Conservation (phyloP, 2,797 vertebrate species). For the Notolabrus celidotus region DNA sequence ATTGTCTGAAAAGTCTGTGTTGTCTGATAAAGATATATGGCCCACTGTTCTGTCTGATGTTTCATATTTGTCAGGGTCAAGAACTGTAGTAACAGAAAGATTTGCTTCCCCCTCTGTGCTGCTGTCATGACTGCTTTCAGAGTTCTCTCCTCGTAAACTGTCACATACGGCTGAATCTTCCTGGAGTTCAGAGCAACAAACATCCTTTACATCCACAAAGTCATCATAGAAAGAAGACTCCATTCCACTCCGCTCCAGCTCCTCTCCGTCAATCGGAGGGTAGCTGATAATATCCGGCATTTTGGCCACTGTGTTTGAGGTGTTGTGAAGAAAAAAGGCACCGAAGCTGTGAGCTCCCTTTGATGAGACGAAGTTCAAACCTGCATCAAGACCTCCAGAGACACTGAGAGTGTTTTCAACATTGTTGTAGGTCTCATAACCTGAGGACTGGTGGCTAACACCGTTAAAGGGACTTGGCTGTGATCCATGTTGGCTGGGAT, state of each 20-base stretch:
- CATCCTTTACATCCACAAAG: conserved; percentile 23
- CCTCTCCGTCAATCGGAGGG: conserved; percentile 78
- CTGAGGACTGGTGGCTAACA: conserved; percentile 67
- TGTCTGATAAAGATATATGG: conserved; percentile 22
- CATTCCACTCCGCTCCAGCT: conserved; percentile 69
- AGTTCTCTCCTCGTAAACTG: conserved; percentile 11
- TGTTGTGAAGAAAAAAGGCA: conserved; percentile 64
- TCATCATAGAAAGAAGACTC: conserved; percentile 41
- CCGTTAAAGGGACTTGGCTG: conserved; percentile 40
- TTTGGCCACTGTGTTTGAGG: conserved; percentile 59
- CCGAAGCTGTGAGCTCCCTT: conserved; percentile 16
- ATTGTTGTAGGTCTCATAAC: conserved; percentile 72
- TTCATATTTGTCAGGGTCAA: conserved; percentile 24
- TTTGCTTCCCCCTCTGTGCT: conserved; percentile 24
- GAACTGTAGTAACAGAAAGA: background rate
- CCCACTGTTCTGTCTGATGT: conserved; percentile 22
- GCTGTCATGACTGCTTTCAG: conserved; percentile 15
- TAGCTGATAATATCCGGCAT: conserved; percentile 80
- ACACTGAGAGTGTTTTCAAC: conserved; percentile 44
- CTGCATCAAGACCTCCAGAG: conserved; percentile 28
- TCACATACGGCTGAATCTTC: conserved; percentile 36
- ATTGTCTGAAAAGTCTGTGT: conserved; percentile 30
- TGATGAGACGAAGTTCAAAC: background rate
- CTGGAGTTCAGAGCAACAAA: conserved; percentile 21
- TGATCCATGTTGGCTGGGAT: conserved; percentile 30